A percentile compares a stretch with the other conserved stretches of the same genome.
Conservation (phyloP, 2,797 vertebrate genomes). For the Megaceryle alcyon region DNA sequence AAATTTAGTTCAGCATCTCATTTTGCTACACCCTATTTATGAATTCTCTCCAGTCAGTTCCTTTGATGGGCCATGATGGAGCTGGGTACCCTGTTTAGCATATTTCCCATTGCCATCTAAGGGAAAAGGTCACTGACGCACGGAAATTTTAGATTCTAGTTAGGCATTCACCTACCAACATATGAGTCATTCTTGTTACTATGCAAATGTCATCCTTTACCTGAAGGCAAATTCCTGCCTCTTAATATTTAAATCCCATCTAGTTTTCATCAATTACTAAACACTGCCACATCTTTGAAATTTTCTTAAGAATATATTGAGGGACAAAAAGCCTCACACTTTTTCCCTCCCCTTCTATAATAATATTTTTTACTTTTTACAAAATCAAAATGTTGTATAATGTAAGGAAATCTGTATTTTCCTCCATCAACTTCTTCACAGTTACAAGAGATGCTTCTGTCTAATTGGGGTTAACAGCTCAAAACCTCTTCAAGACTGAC, state of each 20-base stretch:
- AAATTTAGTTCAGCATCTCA: constrained; percentile 57
- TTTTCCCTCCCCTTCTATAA: neutral
- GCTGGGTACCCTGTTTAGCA: constrained; percentile 35
- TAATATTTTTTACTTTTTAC: neutral
- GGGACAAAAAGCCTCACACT: neutral
- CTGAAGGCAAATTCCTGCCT: constrained; percentile 72
- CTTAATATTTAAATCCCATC: constrained; percentile 78
- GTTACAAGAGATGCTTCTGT: neutral
- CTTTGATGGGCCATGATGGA: neutral
- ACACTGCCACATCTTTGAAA: constrained; percentile 57
- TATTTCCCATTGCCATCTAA: constrained; percentile 54
- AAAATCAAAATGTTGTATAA: neutral
- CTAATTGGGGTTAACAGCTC: neutral
- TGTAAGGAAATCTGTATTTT: neutral
- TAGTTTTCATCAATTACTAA: constrained; percentile 67
- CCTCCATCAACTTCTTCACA: neutral
- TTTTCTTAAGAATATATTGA: constrained; percentile 50
- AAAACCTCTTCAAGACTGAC: neutral
- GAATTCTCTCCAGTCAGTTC: constrained; percentile 11
- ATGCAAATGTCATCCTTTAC: constrained; percentile 77
- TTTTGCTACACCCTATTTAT: constrained; percentile 40
- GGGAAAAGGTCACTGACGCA: constrained; percentile 41
- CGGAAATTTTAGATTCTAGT: constrained; percentile 68
- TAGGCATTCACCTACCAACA: constrained; percentile 71
- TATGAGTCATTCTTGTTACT: constrained; percentile 72